Evolutionary conservation across 2,113 vertebrate species (phyloP), one percentile per base, ranked within the genome.

Genomic region (Triplophysa tibetana): DNA sequence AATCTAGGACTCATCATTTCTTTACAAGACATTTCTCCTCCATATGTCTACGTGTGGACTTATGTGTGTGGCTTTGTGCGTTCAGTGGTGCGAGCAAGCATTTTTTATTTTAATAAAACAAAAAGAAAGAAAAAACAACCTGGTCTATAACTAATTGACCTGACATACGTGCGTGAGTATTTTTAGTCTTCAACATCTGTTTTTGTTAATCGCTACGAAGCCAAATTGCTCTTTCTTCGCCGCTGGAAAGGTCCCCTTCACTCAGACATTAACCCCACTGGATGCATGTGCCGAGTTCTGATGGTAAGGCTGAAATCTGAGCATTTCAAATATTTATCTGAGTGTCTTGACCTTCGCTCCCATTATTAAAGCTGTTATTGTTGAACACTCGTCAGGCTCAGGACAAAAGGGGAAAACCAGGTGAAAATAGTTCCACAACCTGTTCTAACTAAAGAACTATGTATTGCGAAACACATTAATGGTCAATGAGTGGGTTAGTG

Each of bases 181-280:
- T 65, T 66, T 76, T 65, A 10, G 54, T 58, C 54, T 66, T 60
- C 50, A 60, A 21, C 24, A 21, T 66, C 62, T 54, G 62, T 65
- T 77, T 77, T 65, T 24, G 19, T 77, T 52, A 65, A 65, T 77
- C 45, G 33, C 17, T 21, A 43, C 75, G 65, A 66, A 52, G 45
- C 75, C 33, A 77, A 77, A 77, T 65, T 48, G 75, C 45, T 52
- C 38, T 75, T 63, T 75, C 58, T 75, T 75, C 58, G 26, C 58
- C 8, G 16, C 45, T 63, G 43, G 43, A 63, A 75, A 64, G 45
- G 60, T 75, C 73, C 43, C 58, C 21, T 50, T 64, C 58, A 64
- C 16, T 29, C 23, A 75, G 38, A 75, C 72, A 62, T 24, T 45
- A 75, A 56, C 41, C 43, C 61, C 61, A 38, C 61, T 64, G 61